These are phyloP conservation scores for Poecile montanus DNA, from an alignment of 2,797 vertebrate species.

Conservation along the genomic window DNA sequence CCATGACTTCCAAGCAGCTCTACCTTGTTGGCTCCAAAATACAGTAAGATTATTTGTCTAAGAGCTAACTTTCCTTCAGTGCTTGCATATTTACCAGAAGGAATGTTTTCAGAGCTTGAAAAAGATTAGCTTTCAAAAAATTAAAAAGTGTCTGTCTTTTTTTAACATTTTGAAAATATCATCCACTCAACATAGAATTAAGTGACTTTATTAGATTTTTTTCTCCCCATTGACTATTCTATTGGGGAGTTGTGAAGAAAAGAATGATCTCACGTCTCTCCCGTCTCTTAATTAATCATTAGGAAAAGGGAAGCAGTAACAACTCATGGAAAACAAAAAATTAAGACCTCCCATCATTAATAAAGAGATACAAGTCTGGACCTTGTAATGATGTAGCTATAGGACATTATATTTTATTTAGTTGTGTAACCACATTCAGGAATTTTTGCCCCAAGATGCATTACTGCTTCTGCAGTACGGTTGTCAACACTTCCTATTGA, in stretches of 20 bases:
- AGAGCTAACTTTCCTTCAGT: background rate
- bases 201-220: background rate
- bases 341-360: background rate
- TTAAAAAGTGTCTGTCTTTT: fast-evolving
- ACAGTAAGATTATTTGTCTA: background rate
- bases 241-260: background rate
- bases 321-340: background rate
- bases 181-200: background rate
- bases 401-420: background rate
- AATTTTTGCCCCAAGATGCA: background rate
- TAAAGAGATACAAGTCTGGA: background rate
- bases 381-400: background rate
- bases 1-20: background rate
- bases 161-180: background rate
- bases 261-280: background rate
- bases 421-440: background rate
- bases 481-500: background rate
- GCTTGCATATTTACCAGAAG: background rate
- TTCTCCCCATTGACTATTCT: background rate
- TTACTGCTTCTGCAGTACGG: background rate
- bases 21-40: background rate
- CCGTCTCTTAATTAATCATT: background rate
- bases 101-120: background rate
- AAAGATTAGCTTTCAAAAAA: background rate
- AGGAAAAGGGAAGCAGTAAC: background rate